Base-by-base conservation (phyloP, 2,888 invertebrate species). In the Trichopria drosophilae region DNA sequence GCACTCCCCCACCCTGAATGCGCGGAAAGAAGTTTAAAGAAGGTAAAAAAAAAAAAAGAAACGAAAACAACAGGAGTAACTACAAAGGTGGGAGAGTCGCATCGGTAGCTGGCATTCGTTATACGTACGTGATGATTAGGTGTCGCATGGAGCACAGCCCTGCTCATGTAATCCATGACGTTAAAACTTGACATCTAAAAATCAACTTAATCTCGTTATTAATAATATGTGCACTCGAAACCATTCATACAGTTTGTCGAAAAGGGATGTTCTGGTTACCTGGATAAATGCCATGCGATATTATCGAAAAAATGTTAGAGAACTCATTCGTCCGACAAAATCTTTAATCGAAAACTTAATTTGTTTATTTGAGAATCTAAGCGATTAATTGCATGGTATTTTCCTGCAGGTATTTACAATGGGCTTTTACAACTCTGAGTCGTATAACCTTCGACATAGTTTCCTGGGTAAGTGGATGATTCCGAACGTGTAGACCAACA, bases 161-260 rank as follows among this genome's bases (percentile, higher is more conserved):
- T 66, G 72, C 73, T 72, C 73, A 67, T 64, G 67, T 72, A 71
- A 69, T 73, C 73, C 71, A 68, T 68, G 68, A 68, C 63, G 72
- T 68, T 68, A 72, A 69, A 68, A 74, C 72, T 73, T 72, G 72
- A 69, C 71, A 74, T 74, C 74, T 74, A 74, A 72, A 74, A 74
- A 73, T 73, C 67, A 74, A 73, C 43, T 55, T 74, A 69, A 73
- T 69, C 68, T 69, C 62, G 70, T 73, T 73, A 74, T 71, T 74
- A 73, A 73, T 73, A 73, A 66, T 70, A 71, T 71, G 68, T 72
- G 66, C 73, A 72, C 68, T 69, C 73, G 69, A n/a, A 64, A 63
- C 65, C 73, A 74, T 67, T 71, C 74, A 72, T 70, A 67, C 73
- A 66, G 37, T 45, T 44, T 46, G 59, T n/a, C n/a, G 60, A 65